phyloP scores from a whole-genome alignment of 2,888 invertebrate species.

The Seira musarum region DNA sequence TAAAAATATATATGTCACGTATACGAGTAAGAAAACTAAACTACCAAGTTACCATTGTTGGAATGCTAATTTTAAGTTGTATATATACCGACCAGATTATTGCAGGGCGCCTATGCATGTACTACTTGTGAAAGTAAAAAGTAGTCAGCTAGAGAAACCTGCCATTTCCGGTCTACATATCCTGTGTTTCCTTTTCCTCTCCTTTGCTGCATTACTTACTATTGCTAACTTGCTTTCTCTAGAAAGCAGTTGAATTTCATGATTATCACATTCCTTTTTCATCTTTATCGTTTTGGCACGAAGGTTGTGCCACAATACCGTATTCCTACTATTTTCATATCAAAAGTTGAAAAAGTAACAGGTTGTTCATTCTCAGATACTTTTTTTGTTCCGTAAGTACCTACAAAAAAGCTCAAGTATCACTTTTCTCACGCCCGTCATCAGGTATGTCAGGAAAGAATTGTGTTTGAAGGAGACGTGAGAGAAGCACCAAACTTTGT shows the following conservation, averaged over 20 bases:
- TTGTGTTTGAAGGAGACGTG: neutral
- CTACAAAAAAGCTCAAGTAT: neutral
- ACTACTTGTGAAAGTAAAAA: neutral
- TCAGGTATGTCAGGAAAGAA: neutral
- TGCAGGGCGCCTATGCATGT: neutral
- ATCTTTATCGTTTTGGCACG: neutral
- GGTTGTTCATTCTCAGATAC: neutral
- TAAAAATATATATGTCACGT: too few species aligned
- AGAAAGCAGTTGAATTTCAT: neutral
- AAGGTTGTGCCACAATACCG: neutral
- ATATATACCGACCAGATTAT: neutral
- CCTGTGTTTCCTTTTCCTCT: neutral
- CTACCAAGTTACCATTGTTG: neutral
- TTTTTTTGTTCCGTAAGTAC: neutral
- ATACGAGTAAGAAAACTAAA: too few species aligned
- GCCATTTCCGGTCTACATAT: neutral
- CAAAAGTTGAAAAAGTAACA: neutral
- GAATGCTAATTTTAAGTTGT: neutral
- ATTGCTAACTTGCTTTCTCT: neutral
- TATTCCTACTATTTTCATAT: neutral
- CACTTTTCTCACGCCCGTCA: neutral
- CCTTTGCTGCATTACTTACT: neutral
- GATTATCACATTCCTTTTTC: neutral
- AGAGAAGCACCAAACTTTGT: neutral
- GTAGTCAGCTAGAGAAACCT: neutral